Conservation (phyloP, 2,888 invertebrate genomes). For the Orthonychiurus folsomi region DNA sequence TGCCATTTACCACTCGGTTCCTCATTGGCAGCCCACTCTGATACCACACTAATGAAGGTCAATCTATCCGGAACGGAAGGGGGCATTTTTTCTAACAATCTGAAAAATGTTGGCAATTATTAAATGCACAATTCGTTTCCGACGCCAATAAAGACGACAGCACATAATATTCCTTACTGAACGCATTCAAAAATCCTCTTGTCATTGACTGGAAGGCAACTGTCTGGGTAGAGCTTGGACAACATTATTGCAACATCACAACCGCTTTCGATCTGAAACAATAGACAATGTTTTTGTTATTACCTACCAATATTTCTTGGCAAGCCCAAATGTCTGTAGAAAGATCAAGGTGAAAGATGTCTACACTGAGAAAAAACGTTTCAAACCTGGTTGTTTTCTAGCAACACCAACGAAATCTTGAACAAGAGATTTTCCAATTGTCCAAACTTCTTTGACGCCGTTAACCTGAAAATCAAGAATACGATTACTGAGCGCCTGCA, state of each 20-base stretch:
- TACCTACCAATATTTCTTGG: slow-evolving; percentile 3
- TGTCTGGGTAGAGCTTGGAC: slow-evolving; percentile 31
- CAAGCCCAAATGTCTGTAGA: slow-evolving; percentile 1
- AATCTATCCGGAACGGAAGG: slow-evolving; percentile 23
- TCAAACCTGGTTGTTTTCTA: slow-evolving; percentile 32
- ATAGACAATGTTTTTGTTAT: slow-evolving; percentile 7
- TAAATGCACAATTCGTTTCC: neutral
- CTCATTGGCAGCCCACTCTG: slow-evolving; percentile 24
- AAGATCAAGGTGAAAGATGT: neutral
- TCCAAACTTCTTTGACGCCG: slow-evolving; percentile 28
- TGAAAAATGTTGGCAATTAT: neutral
- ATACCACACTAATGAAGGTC: slow-evolving; percentile 21
- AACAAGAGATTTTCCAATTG: slow-evolving; percentile 34
- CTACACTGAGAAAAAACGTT: neutral
- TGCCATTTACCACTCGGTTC: slow-evolving; percentile 21
- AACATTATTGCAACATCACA: slow-evolving; percentile 38
- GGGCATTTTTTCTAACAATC: slow-evolving; percentile 7
- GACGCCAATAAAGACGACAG: neutral
- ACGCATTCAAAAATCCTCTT: slow-evolving; percentile 22
- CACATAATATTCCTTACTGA: slow-evolving; percentile 16
- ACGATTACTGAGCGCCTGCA: too few species aligned
- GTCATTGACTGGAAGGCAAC: slow-evolving; percentile 20
- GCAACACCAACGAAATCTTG: slow-evolving; percentile 21
- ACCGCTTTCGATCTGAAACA: slow-evolving; percentile 34
- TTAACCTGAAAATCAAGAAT: slow-evolving; percentile 28